Evolutionary conservation across 1,140 invertebrate species (phyloP).

Genomic region (Ectropis grisescens): DNA sequence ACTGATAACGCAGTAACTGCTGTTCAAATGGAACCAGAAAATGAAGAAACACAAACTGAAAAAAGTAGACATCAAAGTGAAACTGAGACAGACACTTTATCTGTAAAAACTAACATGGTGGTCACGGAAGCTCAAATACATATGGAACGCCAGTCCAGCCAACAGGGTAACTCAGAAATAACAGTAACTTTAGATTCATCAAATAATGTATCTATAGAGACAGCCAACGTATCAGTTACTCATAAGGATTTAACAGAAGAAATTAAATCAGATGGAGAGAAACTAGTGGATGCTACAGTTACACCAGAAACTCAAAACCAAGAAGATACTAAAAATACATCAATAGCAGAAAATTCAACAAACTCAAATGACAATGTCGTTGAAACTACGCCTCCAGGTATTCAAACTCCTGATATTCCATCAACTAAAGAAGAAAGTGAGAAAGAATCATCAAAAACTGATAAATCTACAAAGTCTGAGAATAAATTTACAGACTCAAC

Average conservation of each 20-base stretch:
- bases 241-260: slow-evolving; percentile 31
- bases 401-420: too few relatives aligned
- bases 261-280: slow-evolving; percentile 15
- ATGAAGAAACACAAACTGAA: slow-evolving; percentile 26
- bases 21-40: slow-evolving; percentile 29
- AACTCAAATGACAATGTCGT: slow-evolving; percentile 1
- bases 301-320: neutral
- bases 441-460: too few relatives aligned
- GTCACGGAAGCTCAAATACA: slow-evolving; percentile 69
- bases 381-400: too few relatives aligned
- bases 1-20: slow-evolving; percentile 23
- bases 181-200: slow-evolving; percentile 47
- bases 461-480: too few relatives aligned
- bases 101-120: slow-evolving; percentile 61
- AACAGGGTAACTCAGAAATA: slow-evolving; percentile 49
- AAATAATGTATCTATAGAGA: slow-evolving; percentile 53
- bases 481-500: too few relatives aligned
- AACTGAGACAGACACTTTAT: slow-evolving; percentile 61
- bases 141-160: slow-evolving; percentile 51
- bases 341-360: slow-evolving; percentile 2
- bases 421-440: too few relatives aligned
- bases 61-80: slow-evolving; percentile 57
- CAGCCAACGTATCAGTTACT: slow-evolving; percentile 30
- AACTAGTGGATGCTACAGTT: too few relatives aligned
- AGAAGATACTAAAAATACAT: slow-evolving; percentile 2